These are phyloP conservation scores for Hyperopisus bebe DNA, from an alignment of 2,113 vertebrate species.

Conservation along the genomic window DNA sequence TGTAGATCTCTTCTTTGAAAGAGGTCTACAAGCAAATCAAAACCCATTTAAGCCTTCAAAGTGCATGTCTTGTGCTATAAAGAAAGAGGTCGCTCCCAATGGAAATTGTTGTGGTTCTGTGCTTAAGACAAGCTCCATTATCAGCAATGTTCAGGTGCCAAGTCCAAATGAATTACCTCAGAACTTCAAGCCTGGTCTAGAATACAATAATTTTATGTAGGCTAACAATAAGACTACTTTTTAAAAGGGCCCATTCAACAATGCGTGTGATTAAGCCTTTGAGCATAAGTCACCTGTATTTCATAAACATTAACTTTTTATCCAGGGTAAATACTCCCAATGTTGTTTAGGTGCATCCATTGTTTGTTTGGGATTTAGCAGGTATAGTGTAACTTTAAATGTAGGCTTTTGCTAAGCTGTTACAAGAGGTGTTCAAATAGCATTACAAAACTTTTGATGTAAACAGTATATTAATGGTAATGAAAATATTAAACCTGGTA, in stretches of 20 bases:
- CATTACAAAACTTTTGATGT: background rate
- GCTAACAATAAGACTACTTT: slow-evolving; percentile 40
- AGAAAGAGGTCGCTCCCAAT: background rate
- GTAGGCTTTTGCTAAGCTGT: background rate
- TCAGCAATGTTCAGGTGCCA: background rate
- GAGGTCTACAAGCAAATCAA: background rate
- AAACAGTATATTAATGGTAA: background rate
- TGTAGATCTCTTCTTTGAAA: too few relatives aligned
- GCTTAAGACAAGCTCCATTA: background rate
- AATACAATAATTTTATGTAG: background rate
- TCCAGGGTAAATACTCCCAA: slow-evolving; percentile 53
- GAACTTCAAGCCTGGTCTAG: background rate
- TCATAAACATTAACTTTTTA: slow-evolving; percentile 68
- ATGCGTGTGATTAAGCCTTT: slow-evolving; percentile 51
- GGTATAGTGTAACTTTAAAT: slow-evolving; percentile 43
- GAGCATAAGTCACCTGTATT: slow-evolving; percentile 68
- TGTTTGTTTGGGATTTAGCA: slow-evolving; percentile 57
- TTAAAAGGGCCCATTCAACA: slow-evolving; percentile 47
- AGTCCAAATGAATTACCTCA: background rate
- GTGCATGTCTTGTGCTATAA: background rate
- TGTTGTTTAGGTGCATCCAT: slow-evolving; percentile 64
- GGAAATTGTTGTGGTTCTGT: background rate
- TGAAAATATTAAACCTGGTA: background rate
- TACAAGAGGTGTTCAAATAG: background rate
- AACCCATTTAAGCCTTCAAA: background rate